Percentiles rank a stretch among this genome's conserved stretches.
Evolutionary conservation across 2,888 invertebrate genomes (phyloP).

Genomic region (Ophion costatus): DNA sequence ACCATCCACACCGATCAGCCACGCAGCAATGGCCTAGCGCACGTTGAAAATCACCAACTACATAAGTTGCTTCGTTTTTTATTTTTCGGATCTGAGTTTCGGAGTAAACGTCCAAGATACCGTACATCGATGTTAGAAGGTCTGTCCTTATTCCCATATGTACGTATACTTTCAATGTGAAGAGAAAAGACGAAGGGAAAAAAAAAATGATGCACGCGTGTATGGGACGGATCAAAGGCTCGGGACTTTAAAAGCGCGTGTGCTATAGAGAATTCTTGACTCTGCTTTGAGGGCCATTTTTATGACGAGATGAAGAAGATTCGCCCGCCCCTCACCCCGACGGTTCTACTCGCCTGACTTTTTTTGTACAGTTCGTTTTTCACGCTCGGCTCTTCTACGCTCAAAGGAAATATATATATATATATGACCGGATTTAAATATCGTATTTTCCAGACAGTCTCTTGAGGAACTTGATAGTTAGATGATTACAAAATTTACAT

Average conservation of each 20-base stretch:
- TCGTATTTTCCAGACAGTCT: too few species aligned
- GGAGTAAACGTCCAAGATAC: too few species aligned
- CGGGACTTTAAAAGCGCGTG: slow-evolving; percentile 12
- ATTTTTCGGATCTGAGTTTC: too few species aligned
- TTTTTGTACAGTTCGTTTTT: slow-evolving; percentile 65
- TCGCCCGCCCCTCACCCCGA: neutral
- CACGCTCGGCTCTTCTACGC: slow-evolving; percentile 39
- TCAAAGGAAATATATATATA: slow-evolving; percentile 27
- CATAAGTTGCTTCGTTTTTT: too few species aligned
- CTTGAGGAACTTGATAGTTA: too few species aligned
- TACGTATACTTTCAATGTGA: too few species aligned
- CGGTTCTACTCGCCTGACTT: slow-evolving; percentile 1
- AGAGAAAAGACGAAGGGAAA: neutral
- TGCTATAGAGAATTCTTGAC: slow-evolving; percentile 38
- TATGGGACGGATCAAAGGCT: slow-evolving; percentile 2
- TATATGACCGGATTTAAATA: neutral
- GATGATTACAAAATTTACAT: too few species aligned
- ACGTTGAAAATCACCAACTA: too few species aligned
- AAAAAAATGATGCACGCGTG: neutral
- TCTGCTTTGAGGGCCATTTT: slow-evolving; percentile 51
- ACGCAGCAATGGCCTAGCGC: too few species aligned
- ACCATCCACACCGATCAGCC: too few species aligned
- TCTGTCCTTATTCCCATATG: neutral
- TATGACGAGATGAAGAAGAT: slow-evolving; percentile 44
- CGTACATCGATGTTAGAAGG: neutral